Percentiles rank a stretch among this genome's conserved stretches.
These are phyloP conservation scores for Chaenocephalus aceratus DNA, from an alignment of 2,113 vertebrate genomes.

Conservation along the genomic window DNA sequence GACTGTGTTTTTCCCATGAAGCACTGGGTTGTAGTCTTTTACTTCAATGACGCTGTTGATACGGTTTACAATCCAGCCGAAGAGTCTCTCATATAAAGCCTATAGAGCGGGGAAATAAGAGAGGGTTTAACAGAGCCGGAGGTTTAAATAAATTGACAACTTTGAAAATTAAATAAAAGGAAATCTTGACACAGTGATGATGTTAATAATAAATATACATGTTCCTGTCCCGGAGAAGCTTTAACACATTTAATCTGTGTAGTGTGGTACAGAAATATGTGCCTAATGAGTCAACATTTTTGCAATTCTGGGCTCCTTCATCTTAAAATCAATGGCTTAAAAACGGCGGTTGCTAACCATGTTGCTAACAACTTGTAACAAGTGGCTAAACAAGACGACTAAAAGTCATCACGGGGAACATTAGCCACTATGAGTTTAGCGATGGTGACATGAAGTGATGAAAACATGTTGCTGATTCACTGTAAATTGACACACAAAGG, in stretches of 20 bases:
- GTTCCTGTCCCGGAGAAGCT: background rate
- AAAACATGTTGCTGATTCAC: no score
- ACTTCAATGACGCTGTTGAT: conserved; percentile 91
- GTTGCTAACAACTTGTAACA: no score
- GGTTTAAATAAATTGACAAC: background rate
- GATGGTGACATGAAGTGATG: no score
- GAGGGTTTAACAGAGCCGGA: background rate
- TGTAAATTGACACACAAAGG: no score
- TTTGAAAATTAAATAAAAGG: conserved; percentile 19
- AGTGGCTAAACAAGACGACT: no score
- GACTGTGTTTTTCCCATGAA: conserved; percentile 93
- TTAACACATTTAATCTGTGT: background rate
- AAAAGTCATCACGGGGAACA: no score
- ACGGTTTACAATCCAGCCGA: conserved; percentile 91
- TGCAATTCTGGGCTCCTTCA: no score
- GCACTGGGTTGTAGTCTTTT: conserved; percentile 86
- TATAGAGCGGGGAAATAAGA: conserved; percentile 46
- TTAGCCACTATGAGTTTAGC: no score
- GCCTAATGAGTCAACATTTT: no score
- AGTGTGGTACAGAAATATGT: no score
- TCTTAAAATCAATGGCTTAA: no score
- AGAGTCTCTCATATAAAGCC: conserved; percentile 95
- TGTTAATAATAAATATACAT: conserved; percentile 5
- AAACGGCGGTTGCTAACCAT: no score
- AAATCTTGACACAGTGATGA: background rate